Conservation (phyloP, 2,888 invertebrate species). For the Trichopoda pennipes region DNA sequence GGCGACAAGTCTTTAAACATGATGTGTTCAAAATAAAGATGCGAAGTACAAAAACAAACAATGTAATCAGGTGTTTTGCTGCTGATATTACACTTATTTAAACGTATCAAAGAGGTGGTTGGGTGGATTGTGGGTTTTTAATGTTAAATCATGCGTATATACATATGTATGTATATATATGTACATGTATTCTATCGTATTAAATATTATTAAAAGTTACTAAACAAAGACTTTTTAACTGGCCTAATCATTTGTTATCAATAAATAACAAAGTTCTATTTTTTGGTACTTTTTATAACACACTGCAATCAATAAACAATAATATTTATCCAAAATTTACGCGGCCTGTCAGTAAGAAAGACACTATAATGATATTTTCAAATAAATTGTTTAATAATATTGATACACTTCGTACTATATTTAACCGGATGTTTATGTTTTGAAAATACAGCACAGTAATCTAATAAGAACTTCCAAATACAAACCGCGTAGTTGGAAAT, state of each 20-base stretch:
- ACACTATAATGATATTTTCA: background rate
- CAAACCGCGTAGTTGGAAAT: slow-evolving; percentile 59
- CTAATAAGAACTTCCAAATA: slow-evolving; percentile 28
- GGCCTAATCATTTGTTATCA: slow-evolving; percentile 48
- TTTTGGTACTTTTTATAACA: background rate
- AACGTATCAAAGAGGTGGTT: background rate
- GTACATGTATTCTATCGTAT: background rate
- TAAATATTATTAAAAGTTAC: background rate
- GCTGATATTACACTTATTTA: background rate
- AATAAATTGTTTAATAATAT: too few relatives aligned
- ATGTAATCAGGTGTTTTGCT: slow-evolving; percentile 18
- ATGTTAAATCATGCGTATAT: background rate
- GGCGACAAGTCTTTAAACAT: slow-evolving; percentile 46
- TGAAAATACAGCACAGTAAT: slow-evolving; percentile 19
- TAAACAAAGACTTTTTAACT: slow-evolving; percentile 46
- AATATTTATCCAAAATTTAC: slow-evolving; percentile 1
- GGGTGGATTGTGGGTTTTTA: background rate
- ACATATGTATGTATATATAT: background rate
- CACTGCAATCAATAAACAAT: slow-evolving; percentile 17
- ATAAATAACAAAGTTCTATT: slow-evolving; percentile 11
- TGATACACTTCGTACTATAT: background rate
- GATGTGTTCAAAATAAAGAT: slow-evolving; percentile 24
- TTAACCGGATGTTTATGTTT: slow-evolving; percentile 25
- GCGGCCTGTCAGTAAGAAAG: slow-evolving; percentile 44
- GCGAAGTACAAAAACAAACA: slow-evolving; percentile 20